These are phyloP conservation scores for Actinemys pallida DNA, from an alignment of 2,113 vertebrate species.

Conservation along the genomic window DNA sequence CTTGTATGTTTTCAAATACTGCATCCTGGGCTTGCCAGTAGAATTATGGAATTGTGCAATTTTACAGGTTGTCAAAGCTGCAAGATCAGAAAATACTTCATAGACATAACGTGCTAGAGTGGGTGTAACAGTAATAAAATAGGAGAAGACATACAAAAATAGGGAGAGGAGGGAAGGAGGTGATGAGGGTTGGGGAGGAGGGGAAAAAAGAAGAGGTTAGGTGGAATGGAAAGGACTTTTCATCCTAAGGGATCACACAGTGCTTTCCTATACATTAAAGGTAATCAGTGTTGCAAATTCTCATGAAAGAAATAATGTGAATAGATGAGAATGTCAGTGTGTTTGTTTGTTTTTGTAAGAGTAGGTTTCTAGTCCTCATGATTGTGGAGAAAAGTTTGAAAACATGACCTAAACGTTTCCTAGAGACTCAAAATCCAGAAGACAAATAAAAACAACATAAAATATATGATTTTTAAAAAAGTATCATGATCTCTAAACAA, in stretches of 20 bases:
- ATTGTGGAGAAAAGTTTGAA: not conserved
- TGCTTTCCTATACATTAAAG: not conserved
- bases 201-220: accelerated
- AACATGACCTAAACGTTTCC: not conserved
- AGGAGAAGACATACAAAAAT: not conserved
- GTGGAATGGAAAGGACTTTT: not conserved
- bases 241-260: not conserved
- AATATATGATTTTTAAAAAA: not conserved
- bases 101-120: not conserved
- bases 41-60: not conserved
- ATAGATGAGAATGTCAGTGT: not conserved
- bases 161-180: not conserved
- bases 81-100: not conserved
- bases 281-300: no score
- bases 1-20: not conserved
- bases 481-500: not conserved
- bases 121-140: not conserved
- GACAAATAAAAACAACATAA: not conserved
- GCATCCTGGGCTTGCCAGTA: not conserved
- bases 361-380: not conserved
- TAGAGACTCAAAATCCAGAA: not conserved
- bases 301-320: not conserved
- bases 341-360: not conserved
- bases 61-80: not conserved
- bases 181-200: not conserved